Evolutionary conservation across 2,888 invertebrate genomes (phyloP).

Genomic region (Mesorhabditis belari): DNA sequence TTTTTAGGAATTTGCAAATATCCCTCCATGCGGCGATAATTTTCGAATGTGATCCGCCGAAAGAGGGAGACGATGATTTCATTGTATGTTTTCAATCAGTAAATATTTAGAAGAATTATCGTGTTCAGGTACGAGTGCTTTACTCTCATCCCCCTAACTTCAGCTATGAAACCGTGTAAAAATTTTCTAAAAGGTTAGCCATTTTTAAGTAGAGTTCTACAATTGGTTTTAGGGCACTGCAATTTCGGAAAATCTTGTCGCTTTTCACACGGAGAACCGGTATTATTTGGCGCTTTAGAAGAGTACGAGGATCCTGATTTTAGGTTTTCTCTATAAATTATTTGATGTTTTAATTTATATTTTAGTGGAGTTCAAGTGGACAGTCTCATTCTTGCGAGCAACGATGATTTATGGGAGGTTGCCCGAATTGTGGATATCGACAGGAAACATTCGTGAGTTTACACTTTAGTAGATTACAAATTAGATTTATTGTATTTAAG

Average conservation of each 20-base stretch:
- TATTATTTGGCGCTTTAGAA: slow-evolving; percentile 13
- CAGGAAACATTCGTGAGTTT: slow-evolving; percentile 5
- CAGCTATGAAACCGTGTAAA: slow-evolving; percentile 25
- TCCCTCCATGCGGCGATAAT: slow-evolving; percentile 25
- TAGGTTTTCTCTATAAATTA: no score
- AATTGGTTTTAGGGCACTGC: slow-evolving; percentile 12
- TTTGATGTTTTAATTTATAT: neutral
- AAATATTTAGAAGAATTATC: neutral
- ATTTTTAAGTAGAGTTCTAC: neutral
- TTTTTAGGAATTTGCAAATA: slow-evolving; percentile 1
- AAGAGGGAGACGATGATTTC: neutral
- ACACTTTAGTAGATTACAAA: no score
- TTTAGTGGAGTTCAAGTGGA: slow-evolving; percentile 11
- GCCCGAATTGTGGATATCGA: slow-evolving; percentile 24
- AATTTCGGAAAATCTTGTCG: slow-evolving; percentile 19
- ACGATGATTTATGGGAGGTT: slow-evolving; percentile 24
- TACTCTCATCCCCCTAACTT: slow-evolving; percentile 28
- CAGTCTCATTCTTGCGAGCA: slow-evolving; percentile 15
- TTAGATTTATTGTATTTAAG: neutral
- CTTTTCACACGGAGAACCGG: slow-evolving; percentile 30
- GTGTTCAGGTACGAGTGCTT: slow-evolving; percentile 20
- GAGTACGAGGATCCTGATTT: slow-evolving; percentile 30
- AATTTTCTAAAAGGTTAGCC: slow-evolving; percentile 13
- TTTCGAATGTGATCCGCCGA: slow-evolving; percentile 9
- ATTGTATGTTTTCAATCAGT: neutral